Conservation (phyloP, 1,140 invertebrate species). For the Cyclina sinensis region DNA sequence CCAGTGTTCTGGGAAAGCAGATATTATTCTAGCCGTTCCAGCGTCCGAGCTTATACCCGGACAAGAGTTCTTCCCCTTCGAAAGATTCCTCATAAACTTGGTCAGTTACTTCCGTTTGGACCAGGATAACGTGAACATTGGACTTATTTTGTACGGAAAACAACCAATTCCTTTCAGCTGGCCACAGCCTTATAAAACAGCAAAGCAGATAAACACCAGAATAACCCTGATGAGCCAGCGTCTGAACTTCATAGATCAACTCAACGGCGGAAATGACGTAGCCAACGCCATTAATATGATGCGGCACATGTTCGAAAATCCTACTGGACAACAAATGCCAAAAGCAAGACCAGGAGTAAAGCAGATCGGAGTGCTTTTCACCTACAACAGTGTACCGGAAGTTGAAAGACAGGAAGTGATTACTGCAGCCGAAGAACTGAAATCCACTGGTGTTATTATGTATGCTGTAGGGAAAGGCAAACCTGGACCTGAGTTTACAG, state of each 20-base stretch:
- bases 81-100: slow-evolving; percentile 71
- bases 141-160: slow-evolving; percentile 72
- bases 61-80: slow-evolving; percentile 76
- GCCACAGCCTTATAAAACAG: slow-evolving; percentile 71
- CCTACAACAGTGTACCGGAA: slow-evolving; percentile 51
- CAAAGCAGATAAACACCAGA: slow-evolving; percentile 70
- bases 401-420: slow-evolving; percentile 41
- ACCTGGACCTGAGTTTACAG: slow-evolving; percentile 65
- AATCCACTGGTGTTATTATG: slow-evolving; percentile 61
- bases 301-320: slow-evolving; percentile 73
- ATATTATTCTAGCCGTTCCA: slow-evolving; percentile 71
- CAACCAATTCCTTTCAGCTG: slow-evolving; percentile 65
- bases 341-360: slow-evolving; percentile 51
- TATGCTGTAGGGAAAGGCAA: slow-evolving; percentile 70
- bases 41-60: slow-evolving; percentile 67
- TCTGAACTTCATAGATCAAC: slow-evolving; percentile 49
- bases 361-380: slow-evolving; percentile 74
- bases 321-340: slow-evolving; percentile 59
- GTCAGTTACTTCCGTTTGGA: slow-evolving; percentile 69
- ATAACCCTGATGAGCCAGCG: slow-evolving; percentile 71
- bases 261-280: slow-evolving; percentile 65
- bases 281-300: slow-evolving; percentile 64
- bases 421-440: slow-evolving; percentile 42
- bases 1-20: slow-evolving; percentile 70
- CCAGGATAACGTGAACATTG: slow-evolving; percentile 70